phyloP scores from a whole-genome alignment of 2,797 vertebrate species.

The Amblyraja radiata region DNA sequence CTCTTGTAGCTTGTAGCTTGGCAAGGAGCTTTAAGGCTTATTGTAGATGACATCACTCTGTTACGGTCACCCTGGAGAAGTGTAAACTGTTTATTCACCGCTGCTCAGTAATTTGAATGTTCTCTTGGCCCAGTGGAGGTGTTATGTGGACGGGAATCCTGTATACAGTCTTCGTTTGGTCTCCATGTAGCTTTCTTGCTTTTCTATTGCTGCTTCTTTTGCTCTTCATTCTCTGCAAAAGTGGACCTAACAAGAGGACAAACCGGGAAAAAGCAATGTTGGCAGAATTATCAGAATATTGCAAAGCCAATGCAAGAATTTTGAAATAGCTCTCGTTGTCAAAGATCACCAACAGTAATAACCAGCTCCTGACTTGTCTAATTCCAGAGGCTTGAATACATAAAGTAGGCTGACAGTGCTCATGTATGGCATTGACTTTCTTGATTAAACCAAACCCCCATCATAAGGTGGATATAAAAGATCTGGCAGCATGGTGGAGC shows the following conservation, averaged over 20 bases:
- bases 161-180: not conserved
- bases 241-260: not conserved
- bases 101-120: not conserved
- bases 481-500: no score
- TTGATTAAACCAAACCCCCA: not conserved
- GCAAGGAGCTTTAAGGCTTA: not conserved
- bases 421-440: not conserved
- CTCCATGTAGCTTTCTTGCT: not conserved
- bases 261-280: not conserved
- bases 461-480: not conserved
- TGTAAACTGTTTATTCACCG: not conserved
- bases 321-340: not conserved
- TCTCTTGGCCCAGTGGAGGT: not conserved
- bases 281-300: not conserved
- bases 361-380: not conserved
- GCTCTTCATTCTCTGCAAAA: not conserved
- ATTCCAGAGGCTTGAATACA: not conserved
- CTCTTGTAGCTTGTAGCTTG: not conserved
- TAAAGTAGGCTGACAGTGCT: not conserved
- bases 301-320: not conserved
- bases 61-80: not conserved
- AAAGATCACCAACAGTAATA: not conserved
- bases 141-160: not conserved
- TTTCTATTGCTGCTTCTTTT: not conserved
- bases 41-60: not conserved